Conservation (phyloP, 2,797 vertebrate genomes). For the Hippoglossus hippoglossus region DNA sequence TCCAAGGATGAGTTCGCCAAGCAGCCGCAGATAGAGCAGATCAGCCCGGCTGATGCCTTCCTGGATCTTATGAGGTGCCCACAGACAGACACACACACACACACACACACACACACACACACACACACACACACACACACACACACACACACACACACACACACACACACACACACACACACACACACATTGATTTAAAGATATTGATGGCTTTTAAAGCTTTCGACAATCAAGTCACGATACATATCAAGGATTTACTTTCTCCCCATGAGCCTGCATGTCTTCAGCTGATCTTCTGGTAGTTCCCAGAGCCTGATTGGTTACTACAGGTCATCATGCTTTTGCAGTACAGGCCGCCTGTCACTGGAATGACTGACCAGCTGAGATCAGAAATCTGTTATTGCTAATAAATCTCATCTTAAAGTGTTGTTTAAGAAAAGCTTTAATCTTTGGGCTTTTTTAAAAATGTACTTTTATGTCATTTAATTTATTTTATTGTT, state of each 20-base stretch:
- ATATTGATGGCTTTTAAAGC: not conserved
- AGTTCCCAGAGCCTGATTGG: too few species aligned
- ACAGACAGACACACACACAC: slow-evolving; percentile 11
- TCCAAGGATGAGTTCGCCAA: slow-evolving; percentile 92
- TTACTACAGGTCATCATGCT: too few species aligned
- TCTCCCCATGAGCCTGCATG: too few species aligned
- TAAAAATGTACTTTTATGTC: not conserved
- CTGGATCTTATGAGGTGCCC: slow-evolving; percentile 96
- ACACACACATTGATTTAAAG: not conserved
- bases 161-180: not conserved
- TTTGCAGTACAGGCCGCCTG: too few species aligned
- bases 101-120: not conserved
- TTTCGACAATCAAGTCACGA: too few species aligned
- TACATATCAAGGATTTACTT: too few species aligned
- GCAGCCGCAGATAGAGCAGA: slow-evolving; percentile 89
- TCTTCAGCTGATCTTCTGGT: too few species aligned
- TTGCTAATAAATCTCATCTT: too few species aligned
- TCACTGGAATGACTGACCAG: too few species aligned
- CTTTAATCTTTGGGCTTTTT: too few species aligned
- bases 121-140: not conserved
- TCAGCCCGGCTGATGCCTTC: slow-evolving; percentile 95
- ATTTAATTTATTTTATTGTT: not conserved
- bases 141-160: not conserved
- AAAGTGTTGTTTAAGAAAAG: not conserved
- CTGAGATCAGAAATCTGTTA: too few species aligned